These are phyloP conservation scores for Megaptera novaeangliae DNA, from an alignment of 2,113 vertebrate species.

Conservation along the genomic window DNA sequence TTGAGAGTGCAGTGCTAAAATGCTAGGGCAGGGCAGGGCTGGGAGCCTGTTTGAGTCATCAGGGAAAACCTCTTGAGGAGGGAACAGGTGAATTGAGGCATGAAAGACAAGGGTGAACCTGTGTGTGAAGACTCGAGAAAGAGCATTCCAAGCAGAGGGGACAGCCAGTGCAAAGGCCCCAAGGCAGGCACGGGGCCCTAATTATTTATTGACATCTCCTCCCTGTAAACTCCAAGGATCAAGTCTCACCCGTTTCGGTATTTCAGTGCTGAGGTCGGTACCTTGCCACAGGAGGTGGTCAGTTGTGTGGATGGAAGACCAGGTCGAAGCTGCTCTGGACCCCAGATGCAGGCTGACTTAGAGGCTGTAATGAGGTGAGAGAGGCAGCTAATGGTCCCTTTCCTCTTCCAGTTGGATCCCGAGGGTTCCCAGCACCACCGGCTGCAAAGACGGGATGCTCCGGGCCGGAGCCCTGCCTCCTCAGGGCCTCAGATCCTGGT, in stretches of 20 bases:
- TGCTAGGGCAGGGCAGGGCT: neutral
- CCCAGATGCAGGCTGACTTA: neutral
- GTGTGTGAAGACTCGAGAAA: neutral
- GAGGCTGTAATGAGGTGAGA: neutral
- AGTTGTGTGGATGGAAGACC: neutral
- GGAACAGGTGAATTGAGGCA: neutral
- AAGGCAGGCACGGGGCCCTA: neutral
- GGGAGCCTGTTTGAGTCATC: neutral
- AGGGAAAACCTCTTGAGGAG: neutral
- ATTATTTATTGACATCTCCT: neutral
- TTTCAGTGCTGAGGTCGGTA: neutral
- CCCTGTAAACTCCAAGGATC: neutral
- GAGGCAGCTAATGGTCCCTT: constrained; percentile 51
- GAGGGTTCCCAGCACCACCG: constrained; percentile 78
- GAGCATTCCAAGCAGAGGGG: neutral
- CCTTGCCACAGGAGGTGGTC: neutral
- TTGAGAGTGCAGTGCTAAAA: neutral
- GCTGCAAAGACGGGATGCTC: constrained; percentile 82
- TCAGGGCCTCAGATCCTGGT: constrained; percentile 83
- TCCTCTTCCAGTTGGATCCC: constrained; percentile 74
- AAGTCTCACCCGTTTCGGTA: neutral
- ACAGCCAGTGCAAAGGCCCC: neutral
- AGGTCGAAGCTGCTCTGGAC: neutral
- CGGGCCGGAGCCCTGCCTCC: constrained; percentile 67
- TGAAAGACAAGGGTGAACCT: neutral